A percentile compares a stretch with the other conserved stretches of the same genome.
Conservation (phyloP, 2,113 vertebrate species). For the Meleagris gallopavo region DNA sequence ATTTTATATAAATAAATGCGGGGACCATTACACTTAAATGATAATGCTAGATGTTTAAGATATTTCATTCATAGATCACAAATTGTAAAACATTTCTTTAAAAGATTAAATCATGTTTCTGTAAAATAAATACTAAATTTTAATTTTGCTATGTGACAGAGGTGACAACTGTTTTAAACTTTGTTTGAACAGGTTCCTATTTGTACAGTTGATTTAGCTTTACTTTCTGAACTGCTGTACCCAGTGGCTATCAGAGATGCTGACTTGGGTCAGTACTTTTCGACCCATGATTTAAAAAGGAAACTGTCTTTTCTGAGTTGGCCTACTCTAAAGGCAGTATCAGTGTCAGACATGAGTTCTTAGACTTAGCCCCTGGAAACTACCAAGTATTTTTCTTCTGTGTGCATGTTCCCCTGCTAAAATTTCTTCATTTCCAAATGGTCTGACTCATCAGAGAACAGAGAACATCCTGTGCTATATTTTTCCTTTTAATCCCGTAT, state of each 20-base stretch:
- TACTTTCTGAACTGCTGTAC: background rate
- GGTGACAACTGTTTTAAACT: background rate
- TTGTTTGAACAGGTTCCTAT: background rate
- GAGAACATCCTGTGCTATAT: background rate
- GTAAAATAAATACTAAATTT: background rate
- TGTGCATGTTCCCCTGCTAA: background rate
- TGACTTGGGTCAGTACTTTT: background rate
- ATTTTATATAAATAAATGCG: background rate
- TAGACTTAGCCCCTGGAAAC: background rate
- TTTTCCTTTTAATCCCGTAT: conserved; percentile 8
- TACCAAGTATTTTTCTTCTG: background rate
- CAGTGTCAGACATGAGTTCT: background rate
- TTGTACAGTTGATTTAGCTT: background rate
- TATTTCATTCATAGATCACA: background rate
- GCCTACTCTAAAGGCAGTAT: background rate
- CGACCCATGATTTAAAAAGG: background rate
- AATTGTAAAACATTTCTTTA: background rate
- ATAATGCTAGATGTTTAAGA: background rate
- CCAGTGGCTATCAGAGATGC: background rate
- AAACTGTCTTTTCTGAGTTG: background rate
- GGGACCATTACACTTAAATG: background rate
- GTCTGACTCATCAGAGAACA: background rate
- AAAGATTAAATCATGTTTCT: background rate
- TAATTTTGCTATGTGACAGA: background rate
- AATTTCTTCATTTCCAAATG: conserved; percentile 20